phyloP scores from a whole-genome alignment of 2,888 invertebrate genomes.

The Chalcosyrphus nemorum region DNA sequence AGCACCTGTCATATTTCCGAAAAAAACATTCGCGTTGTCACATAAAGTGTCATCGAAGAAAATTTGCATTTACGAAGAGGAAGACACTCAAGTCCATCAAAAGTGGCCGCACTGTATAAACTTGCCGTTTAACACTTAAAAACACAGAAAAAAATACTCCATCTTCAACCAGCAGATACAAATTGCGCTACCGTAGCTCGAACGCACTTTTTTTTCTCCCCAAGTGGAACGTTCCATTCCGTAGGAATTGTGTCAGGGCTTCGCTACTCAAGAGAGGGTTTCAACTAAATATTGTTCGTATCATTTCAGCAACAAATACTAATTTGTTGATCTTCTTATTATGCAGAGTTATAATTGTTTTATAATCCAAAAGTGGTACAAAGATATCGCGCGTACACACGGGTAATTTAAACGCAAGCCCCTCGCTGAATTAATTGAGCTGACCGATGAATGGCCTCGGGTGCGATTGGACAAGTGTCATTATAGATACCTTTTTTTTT shows the following conservation, averaged over 20 bases:
- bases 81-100: conserved; percentile 12
- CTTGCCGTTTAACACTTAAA: not conserved
- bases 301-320: not conserved
- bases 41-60: not conserved
- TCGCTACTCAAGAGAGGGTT: not conserved
- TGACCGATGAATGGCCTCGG: conserved; percentile 8
- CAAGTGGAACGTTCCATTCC: conserved; percentile 7
- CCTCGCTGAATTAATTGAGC: conserved; percentile 24
- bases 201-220: not conserved
- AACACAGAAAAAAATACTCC: not conserved
- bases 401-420: conserved; percentile 13
- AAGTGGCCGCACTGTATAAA: not conserved
- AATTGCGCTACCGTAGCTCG: not conserved
- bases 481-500: not conserved
- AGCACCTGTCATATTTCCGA: not conserved
- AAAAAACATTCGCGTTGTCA: conserved; percentile 13
- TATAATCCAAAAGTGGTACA: not conserved
- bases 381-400: not conserved
- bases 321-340: conserved; percentile 8
- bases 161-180: not conserved
- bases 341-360: conserved; percentile 14
- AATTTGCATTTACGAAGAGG: conserved; percentile 5
- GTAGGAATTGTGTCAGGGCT: conserved; percentile 31
- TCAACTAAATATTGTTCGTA: not conserved
- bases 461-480: conserved; percentile 12